Evolutionary conservation across 2,113 vertebrate species (phyloP), one percentile per base, ranked within the genome.

Genomic region (Cyanocitta stelleri): DNA sequence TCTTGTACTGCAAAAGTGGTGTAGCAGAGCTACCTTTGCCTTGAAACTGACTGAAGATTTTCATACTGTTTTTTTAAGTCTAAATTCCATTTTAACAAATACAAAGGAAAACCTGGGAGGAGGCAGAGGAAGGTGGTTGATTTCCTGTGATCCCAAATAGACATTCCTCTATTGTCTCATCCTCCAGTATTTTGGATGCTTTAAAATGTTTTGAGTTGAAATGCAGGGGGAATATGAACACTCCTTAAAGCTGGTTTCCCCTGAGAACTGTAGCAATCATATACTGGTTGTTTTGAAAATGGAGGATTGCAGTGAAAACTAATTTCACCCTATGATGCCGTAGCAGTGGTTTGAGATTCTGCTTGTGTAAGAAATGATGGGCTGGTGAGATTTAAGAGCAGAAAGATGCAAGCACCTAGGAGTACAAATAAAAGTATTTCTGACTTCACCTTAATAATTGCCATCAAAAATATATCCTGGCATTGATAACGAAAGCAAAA

Each of bases 361-460:
- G 78, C 63, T 77, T 89, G 83, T 91, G 69, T 93, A 87, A 71
- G 63, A 86, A 87, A 77, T 54, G 54, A 75, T 91, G 54, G 59
- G 52, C 77, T 82, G 52, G 55, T 59, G 23, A 90, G 71, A 30
- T 76, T 92, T 92, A 69, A 92, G 86, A 68, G 39, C 37, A 59
- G 62, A 63, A 89, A 78, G 83, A 77, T 91, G 72, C 74, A 77
- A 85, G 72, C 71, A 64, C 52, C 48, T 49, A 59, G 69, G 74
- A 97, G 87, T 80, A 85, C 71, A 94, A 95, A 95, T 87, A 91
- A 69, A 96, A 93, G 72, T 84, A 68, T 84, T 95, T 90, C 91
- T 89, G 87, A 76, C 76, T 90, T 91, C 80, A 83, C 64, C 54
- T 91, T 87, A 94, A 64, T 84, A 92, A 61, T 76, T 59, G 56